Evolutionary conservation across 2,113 vertebrate genomes (phyloP), one percentile per base, ranked within the genome.

Genomic region (Xenus cinereus): DNA sequence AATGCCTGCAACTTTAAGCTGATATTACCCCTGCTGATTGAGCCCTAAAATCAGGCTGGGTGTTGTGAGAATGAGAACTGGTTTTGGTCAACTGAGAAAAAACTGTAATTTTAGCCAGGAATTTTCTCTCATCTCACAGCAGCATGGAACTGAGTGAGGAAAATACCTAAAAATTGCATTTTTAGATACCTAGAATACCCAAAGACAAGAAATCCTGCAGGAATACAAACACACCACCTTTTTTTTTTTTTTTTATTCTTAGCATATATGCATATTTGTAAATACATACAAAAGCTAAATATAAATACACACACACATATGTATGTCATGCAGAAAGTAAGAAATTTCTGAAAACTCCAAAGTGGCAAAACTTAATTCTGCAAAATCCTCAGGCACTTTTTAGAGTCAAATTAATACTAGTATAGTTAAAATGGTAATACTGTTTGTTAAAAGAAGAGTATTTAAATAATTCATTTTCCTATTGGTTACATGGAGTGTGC

Each of bases 391-490:
- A 82, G 89, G 74, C 74, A 12, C 26, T 56, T 92, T 92, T 85
- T 76, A 81, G 62, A 57, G 67, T 66, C 84, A 83, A 95, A 91
- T 89, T 93, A 89, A 69, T 86, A 88, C 67, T 57, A 68, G 5
- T 85, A 24, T 78, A 91, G 91, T 91, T 97, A 91, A 92, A 91
- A 72, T 80, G 77, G 71, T 82, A 93, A 94, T 89, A 43, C 14
- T 87, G 28, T 94, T 97, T 96, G 87, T 95, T 89, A 66, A 86
- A 89, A 89, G 32, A 84, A 72, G 24, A 68, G n/a, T 84, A 45
- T 84, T 92, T 95, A 87, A 95, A 83, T 87, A 89, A 95, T 95
- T 84, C 9, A 85, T 96, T 97, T 94, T 96, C 78, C 78, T 91
- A 7, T 85, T 97, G 84, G 77, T 76, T 95, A 45, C 87, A 20